Evolutionary conservation across 2,888 invertebrate genomes (phyloP).

Genomic region (Polymixis flavicincta): DNA sequence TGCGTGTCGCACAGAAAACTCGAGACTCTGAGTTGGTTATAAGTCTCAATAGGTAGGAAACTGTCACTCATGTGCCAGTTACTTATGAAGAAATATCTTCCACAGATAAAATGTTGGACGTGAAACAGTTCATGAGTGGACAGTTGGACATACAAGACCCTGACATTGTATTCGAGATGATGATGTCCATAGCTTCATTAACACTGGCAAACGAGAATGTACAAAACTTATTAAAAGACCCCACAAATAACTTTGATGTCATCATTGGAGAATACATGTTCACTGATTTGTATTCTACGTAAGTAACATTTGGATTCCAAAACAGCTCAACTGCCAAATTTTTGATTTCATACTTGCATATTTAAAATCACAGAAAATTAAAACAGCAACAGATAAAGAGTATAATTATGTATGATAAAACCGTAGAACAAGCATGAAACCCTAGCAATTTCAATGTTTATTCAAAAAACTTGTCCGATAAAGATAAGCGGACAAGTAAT

Average conservation of each 20-base stretch:
- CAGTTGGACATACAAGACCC: constrained; percentile 45
- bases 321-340: too few species aligned
- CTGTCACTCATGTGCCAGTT: too few species aligned
- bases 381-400: not conserved
- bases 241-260: constrained; percentile 72
- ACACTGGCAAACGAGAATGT: constrained; percentile 68
- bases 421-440: not conserved
- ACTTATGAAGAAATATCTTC: too few species aligned
- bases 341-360: not conserved
- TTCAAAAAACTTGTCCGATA: not conserved
- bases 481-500: not conserved
- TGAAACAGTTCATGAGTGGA: constrained; percentile 68
- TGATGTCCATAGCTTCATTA: constrained; percentile 41
- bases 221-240: constrained; percentile 70
- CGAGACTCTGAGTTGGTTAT: too few species aligned
- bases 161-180: constrained; percentile 44
- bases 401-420: not conserved
- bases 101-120: constrained; percentile 65
- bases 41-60: too few species aligned
- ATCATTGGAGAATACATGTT: constrained; percentile 80
- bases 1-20: too few species aligned
- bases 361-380: not conserved
- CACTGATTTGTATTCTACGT: constrained; percentile 72
- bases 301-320: constrained; percentile 52
- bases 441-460: not conserved